phyloP scores from a whole-genome alignment of 2,797 vertebrate genomes.

The Decapterus maruadsi region DNA sequence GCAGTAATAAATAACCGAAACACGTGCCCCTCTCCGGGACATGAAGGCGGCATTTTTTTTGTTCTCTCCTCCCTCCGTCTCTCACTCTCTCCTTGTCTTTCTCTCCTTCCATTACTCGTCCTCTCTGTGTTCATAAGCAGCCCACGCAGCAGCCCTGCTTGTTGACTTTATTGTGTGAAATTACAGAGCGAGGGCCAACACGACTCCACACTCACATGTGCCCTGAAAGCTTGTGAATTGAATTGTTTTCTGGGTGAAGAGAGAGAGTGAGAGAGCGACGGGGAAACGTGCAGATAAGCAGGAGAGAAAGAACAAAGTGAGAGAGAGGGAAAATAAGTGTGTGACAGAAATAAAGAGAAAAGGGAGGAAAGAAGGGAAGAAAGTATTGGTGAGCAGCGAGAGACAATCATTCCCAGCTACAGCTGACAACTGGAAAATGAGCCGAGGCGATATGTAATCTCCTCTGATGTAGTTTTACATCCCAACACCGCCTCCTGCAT shows the following conservation, averaged over 20 bases:
- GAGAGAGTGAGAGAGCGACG: background rate
- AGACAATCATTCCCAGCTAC: slow-evolving; percentile 35
- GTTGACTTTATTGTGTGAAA: slow-evolving; percentile 71
- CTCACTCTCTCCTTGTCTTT: slow-evolving; percentile 39
- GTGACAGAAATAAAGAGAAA: slow-evolving; percentile 10
- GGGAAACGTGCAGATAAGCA: slow-evolving; percentile 9
- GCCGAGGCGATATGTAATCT: slow-evolving; percentile 63
- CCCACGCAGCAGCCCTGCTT: slow-evolving; percentile 72
- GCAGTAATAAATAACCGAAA: slow-evolving; percentile 28
- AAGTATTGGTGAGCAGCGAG: slow-evolving; percentile 2
- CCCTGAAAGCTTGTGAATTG: slow-evolving; percentile 23
- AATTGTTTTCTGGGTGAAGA: slow-evolving; percentile 1
- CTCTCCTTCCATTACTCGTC: slow-evolving; percentile 53
- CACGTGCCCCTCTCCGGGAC: slow-evolving; percentile 21
- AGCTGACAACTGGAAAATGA: slow-evolving; percentile 61
- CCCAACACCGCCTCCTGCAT: slow-evolving; percentile 60
- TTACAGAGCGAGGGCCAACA: slow-evolving; percentile 50
- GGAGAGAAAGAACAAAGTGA: slow-evolving; percentile 1
- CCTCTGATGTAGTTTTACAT: slow-evolving; percentile 71
- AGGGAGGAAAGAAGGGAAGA: background rate
- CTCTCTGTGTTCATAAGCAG: slow-evolving; percentile 60
- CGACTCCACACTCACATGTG: slow-evolving; percentile 36
- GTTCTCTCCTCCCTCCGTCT: slow-evolving; percentile 41
- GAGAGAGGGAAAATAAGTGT: background rate
- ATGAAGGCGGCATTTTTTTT: slow-evolving; percentile 20